Conservation (phyloP, 2,888 invertebrate species). For the Brachypterus glaber region DNA sequence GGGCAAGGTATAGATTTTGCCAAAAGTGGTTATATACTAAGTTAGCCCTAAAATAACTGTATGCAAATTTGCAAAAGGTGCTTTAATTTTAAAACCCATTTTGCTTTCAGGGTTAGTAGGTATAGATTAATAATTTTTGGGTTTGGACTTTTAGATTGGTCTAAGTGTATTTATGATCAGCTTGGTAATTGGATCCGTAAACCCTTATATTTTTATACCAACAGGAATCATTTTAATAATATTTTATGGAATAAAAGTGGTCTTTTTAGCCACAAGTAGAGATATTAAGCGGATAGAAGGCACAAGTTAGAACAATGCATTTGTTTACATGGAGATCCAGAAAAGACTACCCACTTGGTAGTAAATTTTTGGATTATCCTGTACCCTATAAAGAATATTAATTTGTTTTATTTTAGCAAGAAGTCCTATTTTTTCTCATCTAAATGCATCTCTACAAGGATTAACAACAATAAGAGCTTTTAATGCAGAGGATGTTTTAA, state of each 20-base stretch:
- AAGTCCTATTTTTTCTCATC: slow-evolving; percentile 65
- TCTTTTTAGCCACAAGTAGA: slow-evolving; percentile 12
- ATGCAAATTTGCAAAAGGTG: too few species aligned
- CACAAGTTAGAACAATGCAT: too few species aligned
- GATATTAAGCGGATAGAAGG: slow-evolving; percentile 12
- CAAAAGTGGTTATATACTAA: too few species aligned
- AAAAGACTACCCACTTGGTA: too few species aligned
- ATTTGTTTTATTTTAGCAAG: slow-evolving; percentile 49
- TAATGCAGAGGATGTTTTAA: slow-evolving; percentile 51
- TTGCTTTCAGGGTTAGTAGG: slow-evolving; percentile 17
- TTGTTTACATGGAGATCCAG: too few species aligned
- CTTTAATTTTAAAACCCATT: neutral
- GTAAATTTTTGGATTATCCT: too few species aligned
- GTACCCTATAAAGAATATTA: too few species aligned
- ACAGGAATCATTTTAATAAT: slow-evolving; percentile 8
- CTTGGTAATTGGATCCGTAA: slow-evolving; percentile 12
- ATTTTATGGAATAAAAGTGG: slow-evolving; percentile 12
- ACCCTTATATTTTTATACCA: slow-evolving; percentile 14
- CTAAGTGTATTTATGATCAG: slow-evolving; percentile 7
- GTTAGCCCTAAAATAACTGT: too few species aligned
- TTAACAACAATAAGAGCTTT: slow-evolving; percentile 66
- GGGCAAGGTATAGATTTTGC: too few species aligned
- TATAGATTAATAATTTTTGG: too few species aligned
- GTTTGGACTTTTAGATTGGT: slow-evolving; percentile 11
- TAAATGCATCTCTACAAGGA: slow-evolving; percentile 64